Evolutionary conservation across 2,888 invertebrate genomes (phyloP).

Genomic region (Plagodis pulveraria): DNA sequence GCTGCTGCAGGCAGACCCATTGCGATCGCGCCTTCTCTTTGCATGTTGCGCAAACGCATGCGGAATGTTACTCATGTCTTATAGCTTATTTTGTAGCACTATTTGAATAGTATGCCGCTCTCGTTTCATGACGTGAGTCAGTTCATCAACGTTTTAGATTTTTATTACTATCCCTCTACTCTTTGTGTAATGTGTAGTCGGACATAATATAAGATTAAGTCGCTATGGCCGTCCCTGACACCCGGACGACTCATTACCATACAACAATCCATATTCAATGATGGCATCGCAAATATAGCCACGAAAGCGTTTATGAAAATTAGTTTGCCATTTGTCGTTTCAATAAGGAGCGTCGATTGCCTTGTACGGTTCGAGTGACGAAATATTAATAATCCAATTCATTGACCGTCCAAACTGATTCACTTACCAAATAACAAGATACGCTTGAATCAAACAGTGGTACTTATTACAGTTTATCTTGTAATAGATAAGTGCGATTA

Average conservation of each 20-base stretch:
- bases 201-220: constrained; percentile 16
- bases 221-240: constrained; percentile 48
- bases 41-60: constrained; percentile 76
- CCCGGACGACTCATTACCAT: constrained; percentile 53
- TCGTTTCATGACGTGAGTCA: constrained; percentile 35
- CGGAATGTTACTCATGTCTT: constrained; percentile 60
- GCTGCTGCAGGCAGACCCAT: constrained; percentile 32
- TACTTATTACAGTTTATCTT: constrained; percentile 10
- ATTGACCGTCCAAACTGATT: constrained; percentile 12
- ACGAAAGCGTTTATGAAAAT: constrained; percentile 44
- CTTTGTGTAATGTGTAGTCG: background rate
- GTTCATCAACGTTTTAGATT: constrained; percentile 7
- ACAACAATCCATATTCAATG: constrained; percentile 47
- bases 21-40: constrained; percentile 68
- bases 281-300: constrained; percentile 48
- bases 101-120: constrained; percentile 25
- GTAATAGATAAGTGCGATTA: constrained; percentile 8
- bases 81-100: constrained; percentile 35
- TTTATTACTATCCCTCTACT: no score
- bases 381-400: constrained; percentile 27
- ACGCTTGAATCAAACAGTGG: constrained; percentile 8
- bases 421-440: constrained; percentile 11
- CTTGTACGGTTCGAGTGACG: constrained; percentile 18
- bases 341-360: constrained; percentile 14
- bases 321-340: constrained; percentile 14